Evolutionary conservation across 2,113 vertebrate species (phyloP), one percentile per base, ranked within the genome.

Genomic region (Smithornis capensis): DNA sequence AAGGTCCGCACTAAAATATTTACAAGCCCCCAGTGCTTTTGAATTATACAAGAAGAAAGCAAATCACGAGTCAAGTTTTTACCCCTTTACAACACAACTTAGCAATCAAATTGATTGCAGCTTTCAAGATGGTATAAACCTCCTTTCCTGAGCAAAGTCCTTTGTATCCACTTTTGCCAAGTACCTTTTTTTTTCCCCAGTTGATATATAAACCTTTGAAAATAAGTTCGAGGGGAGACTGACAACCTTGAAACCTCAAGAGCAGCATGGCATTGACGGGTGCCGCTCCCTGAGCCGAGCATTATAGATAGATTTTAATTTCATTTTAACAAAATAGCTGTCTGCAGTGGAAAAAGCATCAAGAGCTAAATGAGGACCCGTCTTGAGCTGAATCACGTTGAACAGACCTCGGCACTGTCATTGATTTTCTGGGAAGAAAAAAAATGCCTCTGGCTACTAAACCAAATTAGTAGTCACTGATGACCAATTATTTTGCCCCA

Each of bases 401-500:
- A 97, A 97, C 97, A 98, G 97, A 95, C 94, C 97, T 97, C 96
- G 14, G 95, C 63, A 96, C 98, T 98, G 98, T 98, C 98, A 98
- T 98, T 98, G 98, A 98, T 98, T 98, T 98, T 97, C 98, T 80
- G 59, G 97, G 97, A 98, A 98, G 98, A 98, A 98, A 98, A 98
- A 98, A 97, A 97, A 45, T 2, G 98, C 98, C 98, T 98, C 98
- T 97, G 98, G 98, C 98, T 98, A 98, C 98, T 98, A 98, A 98
- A 97, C 97, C 97, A 98, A 98, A 98, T 98, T 98, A 98, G 98
- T 97, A 98, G 97, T 98, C 98, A 98, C 98, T 98, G 98, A 98
- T 98, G 98, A 98, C 98, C 98, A 98, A 98, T 98, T 98, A 98
- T 98, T 98, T 98, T 92, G 97, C 98, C 97, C 98, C 97, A 90